Evolutionary conservation across 2,797 vertebrate species (phyloP).

Genomic region (Arrhamphus sclerolepis): DNA sequence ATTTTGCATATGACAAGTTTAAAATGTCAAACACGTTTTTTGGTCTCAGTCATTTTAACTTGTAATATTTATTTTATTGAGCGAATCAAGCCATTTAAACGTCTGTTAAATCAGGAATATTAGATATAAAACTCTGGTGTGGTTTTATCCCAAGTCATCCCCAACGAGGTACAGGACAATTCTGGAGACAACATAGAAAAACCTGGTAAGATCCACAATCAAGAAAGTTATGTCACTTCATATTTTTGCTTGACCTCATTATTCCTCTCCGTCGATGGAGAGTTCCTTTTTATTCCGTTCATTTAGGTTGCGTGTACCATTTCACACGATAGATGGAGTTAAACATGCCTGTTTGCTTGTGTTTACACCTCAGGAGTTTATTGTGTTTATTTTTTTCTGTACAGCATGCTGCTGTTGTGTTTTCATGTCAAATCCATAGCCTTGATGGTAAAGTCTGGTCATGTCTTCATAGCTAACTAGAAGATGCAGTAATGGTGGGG

Average conservation of each 20-base stretch:
- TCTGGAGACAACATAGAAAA: constrained; percentile 82
- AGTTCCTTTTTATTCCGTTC: constrained; percentile 29
- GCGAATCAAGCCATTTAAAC: constrained; percentile 8
- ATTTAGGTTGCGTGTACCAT: constrained; percentile 46
- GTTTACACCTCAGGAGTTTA: no score
- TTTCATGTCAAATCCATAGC: constrained; percentile 38
- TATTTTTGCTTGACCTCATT: constrained; percentile 58
- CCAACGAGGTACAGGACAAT: constrained; percentile 83
- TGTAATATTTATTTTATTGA: constrained; percentile 9
- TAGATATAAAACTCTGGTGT: constrained; percentile 64
- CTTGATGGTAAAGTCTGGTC: constrained; percentile 63
- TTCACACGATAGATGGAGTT: constrained; percentile 41
- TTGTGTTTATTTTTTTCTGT: constrained; percentile 15
- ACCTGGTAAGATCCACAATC: constrained; percentile 78
- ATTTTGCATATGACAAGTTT: neutral
- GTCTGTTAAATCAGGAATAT: constrained; percentile 18
- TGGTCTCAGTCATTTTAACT: constrained; percentile 4
- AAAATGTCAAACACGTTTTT: constrained; percentile 1
- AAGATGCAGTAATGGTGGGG: no score
- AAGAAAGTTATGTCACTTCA: constrained; percentile 60
- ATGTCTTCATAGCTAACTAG: no score
- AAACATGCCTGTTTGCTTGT: constrained; percentile 32
- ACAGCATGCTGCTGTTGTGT: constrained; percentile 40
- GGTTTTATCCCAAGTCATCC: constrained; percentile 85
- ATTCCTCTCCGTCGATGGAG: constrained; percentile 36